Base-by-base conservation (phyloP, 2,888 invertebrate species). In the Steinernema scapterisci region DNA sequence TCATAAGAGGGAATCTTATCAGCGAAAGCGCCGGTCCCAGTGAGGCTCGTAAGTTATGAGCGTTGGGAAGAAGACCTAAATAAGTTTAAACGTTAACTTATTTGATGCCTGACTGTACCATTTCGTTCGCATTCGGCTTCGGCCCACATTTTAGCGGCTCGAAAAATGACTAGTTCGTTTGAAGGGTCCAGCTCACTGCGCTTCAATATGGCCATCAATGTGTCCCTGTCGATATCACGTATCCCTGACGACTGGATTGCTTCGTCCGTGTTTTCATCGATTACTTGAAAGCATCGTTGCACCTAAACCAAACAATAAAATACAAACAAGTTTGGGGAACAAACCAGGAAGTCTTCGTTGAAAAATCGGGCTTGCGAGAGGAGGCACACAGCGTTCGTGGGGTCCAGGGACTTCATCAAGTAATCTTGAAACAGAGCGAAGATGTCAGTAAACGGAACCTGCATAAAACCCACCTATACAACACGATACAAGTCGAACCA, bases 1-100 rank as follows among this genome's bases (percentile, higher is more conserved):
- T 75, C 82, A 80, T 82, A 21, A 77, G 51, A 2, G 80, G 81
- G 27, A 82, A 80, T 7, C 80, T 75, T 43, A 80, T 80, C 19
- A 82, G 70, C 43, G 76, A 73, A 46, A 80, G 70, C 31, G 81
- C 82, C n/a, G 77, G 74, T 1, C 80, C 80, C 23, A 80, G 70
- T n/a, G 74, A 72, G n/a, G 70, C 45, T 5, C 80, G 77, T 25
- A 80, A 43, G 51, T 82, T 82, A 25, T 75, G 70, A 23, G 76
- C 63, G 27, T 73, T 77, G 13, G 54, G 48, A 6, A 46, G 70
- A 9, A 81, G 51, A 38, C 73, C 51, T 25, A 72, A 74, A 9
- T n/a, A n/a, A n/a, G n/a, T n/a, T n/a, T n/a, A n/a, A n/a, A n/a
- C n/a, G n/a, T n/a, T n/a, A n/a, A n/a, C n/a, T n/a, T n/a, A n/a